phyloP scores from a whole-genome alignment of 1,140 invertebrate genomes.

The Magallana gigas region DNA sequence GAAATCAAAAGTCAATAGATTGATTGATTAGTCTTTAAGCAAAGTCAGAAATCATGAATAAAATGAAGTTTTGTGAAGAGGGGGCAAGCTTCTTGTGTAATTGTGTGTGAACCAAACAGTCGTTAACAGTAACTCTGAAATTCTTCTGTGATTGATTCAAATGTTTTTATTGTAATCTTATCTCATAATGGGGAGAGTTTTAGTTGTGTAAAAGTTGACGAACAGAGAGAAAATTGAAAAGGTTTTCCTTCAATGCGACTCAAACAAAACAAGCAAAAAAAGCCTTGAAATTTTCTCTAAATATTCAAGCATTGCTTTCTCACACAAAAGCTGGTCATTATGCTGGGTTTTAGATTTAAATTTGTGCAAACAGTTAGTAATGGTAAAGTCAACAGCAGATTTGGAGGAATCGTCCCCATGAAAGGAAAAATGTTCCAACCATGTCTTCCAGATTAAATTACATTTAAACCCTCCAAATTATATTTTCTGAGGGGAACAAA shows the following conservation, averaged over 20 bases:
- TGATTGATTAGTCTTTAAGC: not conserved
- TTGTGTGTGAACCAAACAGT: not conserved
- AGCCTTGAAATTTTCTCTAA: slow-evolving; percentile 29
- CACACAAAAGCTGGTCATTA: slow-evolving; percentile 30
- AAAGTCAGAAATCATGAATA: slow-evolving; percentile 26
- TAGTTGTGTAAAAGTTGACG: slow-evolving; percentile 11
- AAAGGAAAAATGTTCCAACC: not conserved
- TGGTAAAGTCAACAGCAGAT: slow-evolving; percentile 28
- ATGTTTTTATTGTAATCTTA: slow-evolving; percentile 33
- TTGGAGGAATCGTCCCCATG: not conserved
- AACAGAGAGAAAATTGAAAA: slow-evolving; percentile 11
- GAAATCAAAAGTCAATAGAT: slow-evolving; percentile 7
- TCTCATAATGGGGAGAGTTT: slow-evolving; percentile 35
- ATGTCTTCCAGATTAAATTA: slow-evolving; percentile 31
- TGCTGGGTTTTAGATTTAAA: slow-evolving; percentile 30
- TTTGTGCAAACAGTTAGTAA: slow-evolving; percentile 36
- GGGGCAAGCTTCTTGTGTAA: not conserved
- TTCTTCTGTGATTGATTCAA: not conserved
- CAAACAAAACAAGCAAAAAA: slow-evolving; percentile 30
- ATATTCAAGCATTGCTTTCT: slow-evolving; percentile 27
- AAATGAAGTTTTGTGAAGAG: not conserved
- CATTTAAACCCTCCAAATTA: slow-evolving; percentile 26
- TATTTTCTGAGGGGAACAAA: not conserved
- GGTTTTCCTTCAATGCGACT: slow-evolving; percentile 9
- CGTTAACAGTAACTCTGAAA: not conserved